These are phyloP conservation scores for Andrena minutula DNA, from an alignment of 2,888 invertebrate species.

Conservation along the genomic window DNA sequence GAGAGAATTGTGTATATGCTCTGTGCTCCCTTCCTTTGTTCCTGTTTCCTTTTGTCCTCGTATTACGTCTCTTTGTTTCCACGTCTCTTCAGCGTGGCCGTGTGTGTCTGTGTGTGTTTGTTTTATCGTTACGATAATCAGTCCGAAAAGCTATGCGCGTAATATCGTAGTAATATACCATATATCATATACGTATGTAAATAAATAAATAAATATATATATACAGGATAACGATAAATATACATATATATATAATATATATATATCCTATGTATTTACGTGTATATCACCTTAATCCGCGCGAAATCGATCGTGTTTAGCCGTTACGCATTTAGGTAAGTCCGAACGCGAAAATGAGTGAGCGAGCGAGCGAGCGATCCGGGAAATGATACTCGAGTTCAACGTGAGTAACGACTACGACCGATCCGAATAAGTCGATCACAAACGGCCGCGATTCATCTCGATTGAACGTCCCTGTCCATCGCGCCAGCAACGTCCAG, in stretches of 20 bases:
- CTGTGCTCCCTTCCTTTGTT: constrained; percentile 15
- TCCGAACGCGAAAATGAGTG: constrained; percentile 71
- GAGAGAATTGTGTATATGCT: constrained; percentile 37
- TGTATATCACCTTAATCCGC: constrained; percentile 76
- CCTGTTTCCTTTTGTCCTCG: constrained; percentile 26
- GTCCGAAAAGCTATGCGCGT: constrained; percentile 83
- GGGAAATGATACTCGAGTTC: constrained; percentile 46
- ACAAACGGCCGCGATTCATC: constrained; percentile 6
- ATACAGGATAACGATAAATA: constrained; percentile 70
- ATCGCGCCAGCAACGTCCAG: constrained; percentile 13
- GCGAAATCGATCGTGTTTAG: constrained; percentile 76
- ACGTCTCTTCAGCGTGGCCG: background rate
- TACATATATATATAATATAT: constrained; percentile 64
- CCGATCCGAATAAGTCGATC: background rate
- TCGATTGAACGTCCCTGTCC: constrained; percentile 40
- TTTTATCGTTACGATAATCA: constrained; percentile 81
- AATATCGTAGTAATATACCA: constrained; percentile 76
- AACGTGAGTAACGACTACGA: constrained; percentile 13
- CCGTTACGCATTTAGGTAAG: constrained; percentile 71
- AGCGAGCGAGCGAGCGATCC: constrained; percentile 70
- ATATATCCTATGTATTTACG: constrained; percentile 68
- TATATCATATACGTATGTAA: constrained; percentile 73
- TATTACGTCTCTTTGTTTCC: constrained; percentile 17
- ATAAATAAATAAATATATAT: constrained; percentile 68
- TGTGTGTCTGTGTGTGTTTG: constrained; percentile 25